Conservation (phyloP, 2,888 invertebrate genomes). For the Scaeva pyrastri region DNA sequence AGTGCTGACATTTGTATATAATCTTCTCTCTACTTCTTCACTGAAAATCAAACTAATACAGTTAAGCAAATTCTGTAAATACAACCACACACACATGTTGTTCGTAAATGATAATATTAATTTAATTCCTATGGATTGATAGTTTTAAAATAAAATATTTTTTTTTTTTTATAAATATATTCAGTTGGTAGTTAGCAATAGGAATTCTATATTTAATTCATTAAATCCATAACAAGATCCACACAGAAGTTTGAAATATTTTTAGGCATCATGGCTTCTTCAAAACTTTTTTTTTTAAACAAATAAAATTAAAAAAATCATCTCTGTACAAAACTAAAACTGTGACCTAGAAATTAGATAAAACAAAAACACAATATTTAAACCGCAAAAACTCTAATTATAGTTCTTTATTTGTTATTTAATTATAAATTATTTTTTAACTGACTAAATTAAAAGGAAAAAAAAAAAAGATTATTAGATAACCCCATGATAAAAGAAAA, state of each 20-base stretch:
- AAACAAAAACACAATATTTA: constrained; percentile 35
- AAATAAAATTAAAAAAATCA: constrained; percentile 30
- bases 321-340: constrained; percentile 64
- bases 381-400: constrained; percentile 54
- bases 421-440: constrained; percentile 67
- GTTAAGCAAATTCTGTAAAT: constrained; percentile 50
- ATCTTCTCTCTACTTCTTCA: constrained; percentile 26
- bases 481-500: constrained; percentile 10
- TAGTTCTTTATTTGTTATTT: constrained; percentile 71
- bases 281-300: constrained; percentile 10
- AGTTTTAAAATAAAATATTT: constrained; percentile 40
- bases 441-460: constrained; percentile 52
- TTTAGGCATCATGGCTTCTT: constrained; percentile 50
- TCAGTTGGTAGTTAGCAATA: constrained; percentile 63
- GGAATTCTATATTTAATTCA: constrained; percentile 35
- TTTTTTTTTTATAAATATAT: constrained; percentile 29
- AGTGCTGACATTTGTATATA: constrained; percentile 34
- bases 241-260: constrained; percentile 56
- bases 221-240: constrained; percentile 41
- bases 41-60: constrained; percentile 27
- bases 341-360: constrained; percentile 63
- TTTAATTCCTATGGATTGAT: constrained; percentile 56
- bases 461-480: constrained; percentile 14
- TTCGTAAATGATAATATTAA: constrained; percentile 25
- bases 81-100: constrained; percentile 28